These are phyloP conservation scores for Drosophila borealis DNA, from an alignment of 2,888 invertebrate species.

Conservation along the genomic window DNA sequence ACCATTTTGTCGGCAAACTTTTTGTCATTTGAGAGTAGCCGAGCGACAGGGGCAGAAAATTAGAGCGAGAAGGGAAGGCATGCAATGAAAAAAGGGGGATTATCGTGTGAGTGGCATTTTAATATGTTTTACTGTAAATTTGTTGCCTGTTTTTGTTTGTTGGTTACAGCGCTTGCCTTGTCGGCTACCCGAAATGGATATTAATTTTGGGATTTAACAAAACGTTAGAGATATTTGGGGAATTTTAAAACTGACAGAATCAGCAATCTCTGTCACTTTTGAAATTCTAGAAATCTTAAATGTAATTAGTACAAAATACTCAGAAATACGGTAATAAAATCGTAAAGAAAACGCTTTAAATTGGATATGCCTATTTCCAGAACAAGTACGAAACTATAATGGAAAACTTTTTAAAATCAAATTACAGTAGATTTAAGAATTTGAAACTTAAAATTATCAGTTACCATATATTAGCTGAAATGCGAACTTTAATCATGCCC, in stretches of 20 bases:
- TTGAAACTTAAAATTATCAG: too few relatives aligned
- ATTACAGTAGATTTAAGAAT: too few relatives aligned
- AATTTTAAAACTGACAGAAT: constrained; percentile 25
- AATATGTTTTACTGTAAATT: constrained; percentile 70
- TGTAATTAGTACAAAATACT: constrained; percentile 16
- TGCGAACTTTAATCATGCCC: too few relatives aligned
- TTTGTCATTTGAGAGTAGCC: constrained; percentile 42
- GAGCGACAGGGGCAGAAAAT: not conserved
- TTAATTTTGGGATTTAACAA: constrained; percentile 66
- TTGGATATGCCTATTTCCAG: too few relatives aligned
- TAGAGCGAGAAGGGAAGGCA: not conserved
- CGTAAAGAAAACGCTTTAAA: not conserved
- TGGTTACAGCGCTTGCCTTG: constrained; percentile 38
- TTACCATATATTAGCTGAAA: too few relatives aligned
- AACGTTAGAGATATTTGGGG: constrained; percentile 30
- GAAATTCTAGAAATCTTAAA: constrained; percentile 6
- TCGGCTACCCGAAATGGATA: constrained; percentile 67
- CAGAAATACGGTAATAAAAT: not conserved
- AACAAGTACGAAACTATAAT: too few relatives aligned
- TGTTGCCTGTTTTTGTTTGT: constrained; percentile 45
- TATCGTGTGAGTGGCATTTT: constrained; percentile 78
- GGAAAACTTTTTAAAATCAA: too few relatives aligned
- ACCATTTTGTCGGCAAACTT: constrained; percentile 63
- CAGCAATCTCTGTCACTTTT: constrained; percentile 1
- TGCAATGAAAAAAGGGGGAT: constrained; percentile 47